Evolutionary conservation across 2,113 vertebrate species (phyloP), one percentile per base, ranked within the genome.

Genomic region (Xiphophorus maculatus): DNA sequence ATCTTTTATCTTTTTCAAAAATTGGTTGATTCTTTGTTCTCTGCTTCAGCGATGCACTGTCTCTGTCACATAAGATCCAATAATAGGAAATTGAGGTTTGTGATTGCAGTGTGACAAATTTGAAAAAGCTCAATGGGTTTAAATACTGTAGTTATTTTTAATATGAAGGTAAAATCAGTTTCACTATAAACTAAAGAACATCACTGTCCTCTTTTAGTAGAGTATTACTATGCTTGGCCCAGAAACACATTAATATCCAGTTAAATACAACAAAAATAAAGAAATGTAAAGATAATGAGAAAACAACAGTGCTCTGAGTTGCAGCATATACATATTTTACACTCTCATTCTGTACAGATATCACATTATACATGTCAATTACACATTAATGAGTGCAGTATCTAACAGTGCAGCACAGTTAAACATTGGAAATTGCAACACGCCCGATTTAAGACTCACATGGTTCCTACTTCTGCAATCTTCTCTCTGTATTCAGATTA

Each of bases 391-490:
- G 28, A 61, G 30, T 37, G 58, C 69, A 69, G 64, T 61, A 63
- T 69, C 30, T 40, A 79, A 79, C 63, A 76, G 60, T 72, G 60
- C 65, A 70, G 73, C 25, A 77, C 37, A 75, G 66, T 29, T 79
- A 44, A 72, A 81, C 65, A 62, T 72, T 51, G 79, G 44, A 77
- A 86, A 91, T 84, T 90, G 86, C 90, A 92, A 74, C 66, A 63
- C 75, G 76, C 87, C 85, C 82, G 22, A 72, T 78, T 14, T 72
- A 48, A 67, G 28, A 35, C 32, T 54, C 62, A 77, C 48, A 67
- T 42, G 15, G 72, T 11, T 72, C 58, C 35, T 54, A 48, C 40
- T 29, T 63, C 27, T 51, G 28, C n/a, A 62, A 14, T 63, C 65
- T 73, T 33, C 54, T 42, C 68, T 29, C 33, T 44, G 12, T 28